phyloP scores from a whole-genome alignment of 2,113 vertebrate species.

The Girardinichthys multiradiatus region DNA sequence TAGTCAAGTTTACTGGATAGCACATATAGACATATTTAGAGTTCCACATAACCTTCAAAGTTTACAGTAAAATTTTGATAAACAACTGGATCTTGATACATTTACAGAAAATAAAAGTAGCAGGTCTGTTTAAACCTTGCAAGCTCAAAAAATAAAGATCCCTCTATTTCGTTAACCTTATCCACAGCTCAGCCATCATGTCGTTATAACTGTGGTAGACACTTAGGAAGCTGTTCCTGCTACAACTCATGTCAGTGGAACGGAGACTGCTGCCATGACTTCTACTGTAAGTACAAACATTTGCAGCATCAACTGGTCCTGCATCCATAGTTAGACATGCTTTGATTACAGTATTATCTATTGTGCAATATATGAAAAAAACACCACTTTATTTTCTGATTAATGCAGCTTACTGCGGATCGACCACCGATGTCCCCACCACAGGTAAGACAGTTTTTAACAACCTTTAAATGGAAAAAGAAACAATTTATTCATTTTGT shows the following conservation, averaged over 20 bases:
- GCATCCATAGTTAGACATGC: not conserved
- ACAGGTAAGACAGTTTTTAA: conserved; percentile 19
- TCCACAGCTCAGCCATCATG: conserved; percentile 30
- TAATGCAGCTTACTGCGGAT: not conserved
- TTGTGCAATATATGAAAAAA: not conserved
- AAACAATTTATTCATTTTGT: not conserved
- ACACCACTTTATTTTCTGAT: not conserved
- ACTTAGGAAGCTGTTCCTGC: conserved; percentile 65
- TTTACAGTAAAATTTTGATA: too few species aligned
- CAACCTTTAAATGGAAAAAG: not conserved
- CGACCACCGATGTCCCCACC: not conserved
- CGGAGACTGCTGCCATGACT: conserved; percentile 61
- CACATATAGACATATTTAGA: too few species aligned
- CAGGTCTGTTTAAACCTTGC: too few species aligned
- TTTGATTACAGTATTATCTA: too few species aligned
- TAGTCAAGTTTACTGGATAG: too few species aligned
- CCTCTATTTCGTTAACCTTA: not conserved
- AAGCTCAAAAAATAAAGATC: too few species aligned
- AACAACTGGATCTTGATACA: too few species aligned
- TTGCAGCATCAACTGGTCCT: not conserved
- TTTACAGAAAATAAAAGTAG: too few species aligned
- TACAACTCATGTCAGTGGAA: conserved; percentile 45
- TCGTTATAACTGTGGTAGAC: conserved; percentile 26
- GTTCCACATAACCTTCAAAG: too few species aligned
- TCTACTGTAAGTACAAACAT: conserved; percentile 47